phyloP scores from a whole-genome alignment of 1,140 invertebrate species.

The Drepana arcuata region DNA sequence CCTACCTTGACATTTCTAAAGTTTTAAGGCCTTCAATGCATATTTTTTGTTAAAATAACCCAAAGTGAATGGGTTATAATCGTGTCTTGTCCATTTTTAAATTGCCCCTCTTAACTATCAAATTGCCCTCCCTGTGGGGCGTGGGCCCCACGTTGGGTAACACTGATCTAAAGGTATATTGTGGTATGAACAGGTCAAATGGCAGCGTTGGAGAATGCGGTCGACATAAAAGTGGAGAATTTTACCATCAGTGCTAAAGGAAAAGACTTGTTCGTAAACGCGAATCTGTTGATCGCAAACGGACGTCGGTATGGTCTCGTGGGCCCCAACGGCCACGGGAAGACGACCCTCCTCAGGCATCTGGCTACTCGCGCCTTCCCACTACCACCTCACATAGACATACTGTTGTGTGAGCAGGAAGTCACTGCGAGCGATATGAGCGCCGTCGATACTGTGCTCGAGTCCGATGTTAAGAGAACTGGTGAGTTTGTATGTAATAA shows the following conservation, averaged over 20 bases:
- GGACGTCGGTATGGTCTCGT: slow-evolving; percentile 97
- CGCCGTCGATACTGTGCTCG: slow-evolving; percentile 93
- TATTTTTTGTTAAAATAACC: no score
- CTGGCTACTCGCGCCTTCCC: slow-evolving; percentile 88
- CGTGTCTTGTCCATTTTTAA: no score
- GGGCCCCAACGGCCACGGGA: slow-evolving; percentile 99
- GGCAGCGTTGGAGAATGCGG: slow-evolving; percentile 91
- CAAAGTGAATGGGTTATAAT: no score
- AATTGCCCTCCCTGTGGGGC: no score
- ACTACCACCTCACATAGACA: slow-evolving; percentile 97
- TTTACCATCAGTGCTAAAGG: slow-evolving; percentile 98
- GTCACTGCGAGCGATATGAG: slow-evolving; percentile 91
- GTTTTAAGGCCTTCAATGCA: no score
- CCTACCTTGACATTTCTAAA: no score
- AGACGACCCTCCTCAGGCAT: slow-evolving; percentile 97
- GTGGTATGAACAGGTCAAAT: slow-evolving; percentile 80
- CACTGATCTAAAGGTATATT: no score
- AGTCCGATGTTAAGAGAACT: slow-evolving; percentile 91
- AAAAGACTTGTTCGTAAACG: slow-evolving; percentile 98
- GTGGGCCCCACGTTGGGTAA: no score
- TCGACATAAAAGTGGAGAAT: slow-evolving; percentile 99
- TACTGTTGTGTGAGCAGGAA: slow-evolving; percentile 99
- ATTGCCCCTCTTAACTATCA: no score
- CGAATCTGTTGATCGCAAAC: slow-evolving; percentile 93
- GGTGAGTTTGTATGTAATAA: no score